phyloP scores from a whole-genome alignment of 2,113 vertebrate genomes.

The zebrafish (Danio rerio) region GRCz12tu NC_133182.1:57248001-57248500 shows the following conservation, averaged over 20 bases:
- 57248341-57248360: neutral
- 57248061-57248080: no score
- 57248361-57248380: neutral
- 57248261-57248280: constrained; percentile 54
- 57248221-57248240: constrained; percentile 36
- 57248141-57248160: neutral
- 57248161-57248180: neutral
- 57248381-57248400: neutral
- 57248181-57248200: neutral
- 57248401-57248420: neutral
- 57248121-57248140: neutral
- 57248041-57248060: no score
- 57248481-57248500: constrained; percentile 48
- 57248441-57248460: neutral
- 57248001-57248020: no score
- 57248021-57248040: no score
- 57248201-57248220: constrained; percentile 1
- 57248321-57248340: constrained; percentile 50
- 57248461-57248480: neutral
- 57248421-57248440: neutral
- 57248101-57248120: no score
- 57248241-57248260: constrained; percentile 46
- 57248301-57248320: constrained; percentile 67
- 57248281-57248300: constrained; percentile 60
- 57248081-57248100: no score